These are phyloP conservation scores for Drosophila silvestris DNA, from an alignment of 2,888 invertebrate species.

Conservation along the genomic window DNA sequence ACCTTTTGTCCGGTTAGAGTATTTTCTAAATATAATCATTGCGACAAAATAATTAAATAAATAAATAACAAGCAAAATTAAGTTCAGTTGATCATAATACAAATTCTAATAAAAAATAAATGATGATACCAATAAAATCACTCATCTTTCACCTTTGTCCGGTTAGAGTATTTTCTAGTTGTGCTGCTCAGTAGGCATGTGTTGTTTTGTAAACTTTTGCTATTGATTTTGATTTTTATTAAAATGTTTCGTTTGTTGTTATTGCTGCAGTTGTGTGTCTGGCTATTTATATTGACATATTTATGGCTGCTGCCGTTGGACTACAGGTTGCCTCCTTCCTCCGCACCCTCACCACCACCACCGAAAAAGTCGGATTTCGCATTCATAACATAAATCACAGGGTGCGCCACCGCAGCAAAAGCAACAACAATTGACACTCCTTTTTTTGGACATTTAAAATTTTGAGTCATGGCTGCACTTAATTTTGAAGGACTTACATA, in stretches of 20 bases:
- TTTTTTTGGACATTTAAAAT: slow-evolving; percentile 64
- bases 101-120: not conserved
- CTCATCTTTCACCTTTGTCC: not conserved
- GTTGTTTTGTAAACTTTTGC: slow-evolving; percentile 38
- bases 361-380: slow-evolving; percentile 43
- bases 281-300: slow-evolving; percentile 76
- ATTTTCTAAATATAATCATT: not conserved
- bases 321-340: slow-evolving; percentile 10
- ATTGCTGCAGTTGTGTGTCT: slow-evolving; percentile 60
- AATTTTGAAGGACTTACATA: slow-evolving; percentile 46
- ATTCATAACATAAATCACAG: slow-evolving; percentile 73
- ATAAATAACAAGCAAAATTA: not conserved
- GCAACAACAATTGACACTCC: slow-evolving; percentile 62
- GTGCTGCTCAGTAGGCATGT: not conserved
- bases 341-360: not conserved
- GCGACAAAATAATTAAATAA: not conserved
- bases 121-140: not conserved
- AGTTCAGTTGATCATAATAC: not conserved
- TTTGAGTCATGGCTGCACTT: slow-evolving; percentile 26
- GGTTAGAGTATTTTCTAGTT: slow-evolving; percentile 24
- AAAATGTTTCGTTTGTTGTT: slow-evolving; percentile 72
- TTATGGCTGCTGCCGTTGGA: slow-evolving; percentile 66
- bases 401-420: slow-evolving; percentile 60
- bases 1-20: slow-evolving; percentile 12
- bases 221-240: slow-evolving; percentile 79